Base-by-base conservation (phyloP, 1,140 invertebrate genomes). In the Sitodiplosis mosellana region DNA sequence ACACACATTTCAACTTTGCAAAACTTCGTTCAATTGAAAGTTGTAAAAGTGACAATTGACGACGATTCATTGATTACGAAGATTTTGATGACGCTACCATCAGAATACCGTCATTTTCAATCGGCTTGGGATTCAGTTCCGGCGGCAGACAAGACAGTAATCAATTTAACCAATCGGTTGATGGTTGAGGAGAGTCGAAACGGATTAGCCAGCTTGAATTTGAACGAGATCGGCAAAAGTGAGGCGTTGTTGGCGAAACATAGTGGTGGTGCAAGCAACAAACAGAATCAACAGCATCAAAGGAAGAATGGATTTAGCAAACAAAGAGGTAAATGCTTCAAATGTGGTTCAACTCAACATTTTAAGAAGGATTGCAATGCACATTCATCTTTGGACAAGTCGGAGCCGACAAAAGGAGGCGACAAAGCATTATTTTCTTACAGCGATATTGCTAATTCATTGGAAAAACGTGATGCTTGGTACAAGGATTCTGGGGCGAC, bases 1-100 rank as follows among this genome's bases (percentile, higher is more conserved):
- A 22, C 46, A 19, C 51, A 54, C 40, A 54, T 58, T 36, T 52
- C 49, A 10, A 57, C 54, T 46, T 15, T 54, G 15, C 22, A 45
- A 46, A 41, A 49, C 18, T 21, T 54, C 11, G 45, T 45, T 27
- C 48, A 56, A 36, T 38, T 61, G 0, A 52, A 58, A 47, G 53
- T 56, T 48, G 38, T 57, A 18, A 48, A 52, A 45, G 53, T 56
- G 48, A 22, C 49, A n/a, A 49, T 59, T 18, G 48, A 55, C 2
- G 52, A 63, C 21, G 49, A 47, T 12, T 52, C 59, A 48, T 42
- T 55, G 2, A 54, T 62, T 14, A 61, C 56, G 1, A 59, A 62
- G 51, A 56, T 61, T 40, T 40, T 60, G 14, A 57, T 60, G 52
- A 52, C 55, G 11, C 47, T 63, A 19, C 60, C 58, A 5, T 47